Conservation (phyloP, 2,888 invertebrate genomes). For the Drosophila vallismaia region DNA sequence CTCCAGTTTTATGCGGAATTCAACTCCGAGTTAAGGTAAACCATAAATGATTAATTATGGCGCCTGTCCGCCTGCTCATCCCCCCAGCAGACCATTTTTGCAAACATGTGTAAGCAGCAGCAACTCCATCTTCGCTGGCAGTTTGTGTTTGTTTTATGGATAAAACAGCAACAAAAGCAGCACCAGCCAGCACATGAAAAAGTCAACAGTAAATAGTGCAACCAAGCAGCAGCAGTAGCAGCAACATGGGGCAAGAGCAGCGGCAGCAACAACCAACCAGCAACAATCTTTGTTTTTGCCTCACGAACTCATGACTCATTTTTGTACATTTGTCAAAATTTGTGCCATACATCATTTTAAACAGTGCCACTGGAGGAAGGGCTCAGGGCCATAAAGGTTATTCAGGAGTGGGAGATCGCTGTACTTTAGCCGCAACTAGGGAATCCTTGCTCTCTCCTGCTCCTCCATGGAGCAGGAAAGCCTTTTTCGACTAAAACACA, state of each 20-base stretch:
- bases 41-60: conserved; percentile 63
- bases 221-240: conserved; percentile 39
- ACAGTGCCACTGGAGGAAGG: conserved; percentile 52
- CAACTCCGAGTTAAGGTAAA: conserved; percentile 57
- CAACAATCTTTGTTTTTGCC: conserved; percentile 66
- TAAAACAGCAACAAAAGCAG: conserved; percentile 48
- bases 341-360: conserved; percentile 80
- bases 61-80: conserved; percentile 39
- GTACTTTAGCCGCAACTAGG: conserved; percentile 18
- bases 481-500: conserved; percentile 23
- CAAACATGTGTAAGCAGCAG: conserved; percentile 68
- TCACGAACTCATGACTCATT: conserved; percentile 80
- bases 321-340: conserved; percentile 81
- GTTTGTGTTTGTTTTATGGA: conserved; percentile 70
- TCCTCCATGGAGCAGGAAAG: conserved; percentile 4
- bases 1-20: not conserved
- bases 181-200: conserved; percentile 69
- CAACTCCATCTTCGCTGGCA: conserved; percentile 44
- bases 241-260: conserved; percentile 21
- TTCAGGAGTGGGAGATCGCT: conserved; percentile 6
- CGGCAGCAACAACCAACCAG: conserved; percentile 50
- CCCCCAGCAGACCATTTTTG: conserved; percentile 6
- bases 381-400: conserved; percentile 28
- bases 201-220: conserved; percentile 75
- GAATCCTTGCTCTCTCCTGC: not conserved